A percentile compares a stretch with the other conserved stretches of the same genome.
Conservation (phyloP, 1,140 invertebrate genomes). For the Zophobas atratus region DNA sequence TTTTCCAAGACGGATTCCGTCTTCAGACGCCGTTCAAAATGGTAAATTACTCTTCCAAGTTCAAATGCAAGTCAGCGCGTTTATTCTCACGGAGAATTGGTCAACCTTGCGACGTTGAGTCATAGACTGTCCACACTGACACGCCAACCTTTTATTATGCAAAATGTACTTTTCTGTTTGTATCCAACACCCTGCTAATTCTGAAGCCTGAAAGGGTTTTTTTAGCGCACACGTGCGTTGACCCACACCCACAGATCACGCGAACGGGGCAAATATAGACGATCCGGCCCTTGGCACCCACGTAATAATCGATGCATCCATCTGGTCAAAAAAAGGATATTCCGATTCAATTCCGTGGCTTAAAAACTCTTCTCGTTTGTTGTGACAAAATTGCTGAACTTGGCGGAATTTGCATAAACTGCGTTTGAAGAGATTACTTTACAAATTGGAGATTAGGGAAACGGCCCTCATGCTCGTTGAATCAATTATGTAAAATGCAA, state of each 20-base stretch:
- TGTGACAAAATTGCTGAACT: slow-evolving; percentile 4
- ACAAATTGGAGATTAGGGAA: slow-evolving; percentile 27
- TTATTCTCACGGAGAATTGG: neutral
- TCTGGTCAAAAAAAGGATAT: neutral
- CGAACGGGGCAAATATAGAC: neutral
- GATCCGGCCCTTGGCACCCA: neutral
- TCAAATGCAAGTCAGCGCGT: neutral
- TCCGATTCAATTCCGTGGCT: slow-evolving; percentile 1
- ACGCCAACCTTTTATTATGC: slow-evolving; percentile 31
- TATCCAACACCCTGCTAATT: neutral
- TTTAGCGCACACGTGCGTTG: slow-evolving; percentile 5
- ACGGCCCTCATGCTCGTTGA: neutral
- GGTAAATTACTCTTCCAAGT: slow-evolving; percentile 27
- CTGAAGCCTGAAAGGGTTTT: neutral
- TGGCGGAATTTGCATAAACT: slow-evolving; percentile 26
- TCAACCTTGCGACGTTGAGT: slow-evolving; percentile 10
- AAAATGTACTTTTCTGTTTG: slow-evolving; percentile 26
- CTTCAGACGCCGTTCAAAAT: slow-evolving; percentile 1
- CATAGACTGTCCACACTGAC: slow-evolving; percentile 5
- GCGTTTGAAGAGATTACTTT: slow-evolving; percentile 17
- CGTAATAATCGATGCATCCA: no score
- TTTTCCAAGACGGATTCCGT: slow-evolving; percentile 15
- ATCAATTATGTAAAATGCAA: slow-evolving; percentile 19
- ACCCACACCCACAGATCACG: neutral
- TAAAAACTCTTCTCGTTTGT: slow-evolving; percentile 3